Percentiles rank a stretch among this genome's conserved stretches.
These are phyloP conservation scores for Mesorhabditis spiculigera DNA, from an alignment of 2,888 invertebrate genomes.

Conservation along the genomic window DNA sequence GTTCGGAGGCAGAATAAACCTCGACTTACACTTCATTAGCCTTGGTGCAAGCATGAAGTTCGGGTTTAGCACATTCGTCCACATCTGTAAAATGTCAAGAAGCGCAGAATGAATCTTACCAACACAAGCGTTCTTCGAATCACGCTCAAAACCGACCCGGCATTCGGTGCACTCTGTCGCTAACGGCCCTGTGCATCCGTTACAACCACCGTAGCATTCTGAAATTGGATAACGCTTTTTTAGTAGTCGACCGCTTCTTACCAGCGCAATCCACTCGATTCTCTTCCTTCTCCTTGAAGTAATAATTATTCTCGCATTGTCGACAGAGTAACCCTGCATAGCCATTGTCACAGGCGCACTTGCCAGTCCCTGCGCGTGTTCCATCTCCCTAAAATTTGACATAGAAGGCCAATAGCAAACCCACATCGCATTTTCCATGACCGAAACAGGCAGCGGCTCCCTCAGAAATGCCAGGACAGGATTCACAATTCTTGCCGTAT, in stretches of 20 bases:
- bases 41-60: slow-evolving; percentile 28
- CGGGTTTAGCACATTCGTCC: slow-evolving; percentile 39
- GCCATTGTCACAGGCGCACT: slow-evolving; percentile 79
- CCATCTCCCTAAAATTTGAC: slow-evolving; percentile 72
- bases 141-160: slow-evolving; percentile 43
- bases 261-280: slow-evolving; percentile 11
- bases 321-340: slow-evolving; percentile 77
- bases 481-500: slow-evolving; percentile 76
- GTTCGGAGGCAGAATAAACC: not conserved
- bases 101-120: slow-evolving; percentile 22
- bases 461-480: slow-evolving; percentile 71
- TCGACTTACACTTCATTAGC: slow-evolving; percentile 28
- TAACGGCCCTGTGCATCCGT: slow-evolving; percentile 39
- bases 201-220: slow-evolving; percentile 56
- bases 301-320: slow-evolving; percentile 68
- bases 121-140: slow-evolving; percentile 43
- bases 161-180: slow-evolving; percentile 50
- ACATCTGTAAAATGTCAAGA: slow-evolving; percentile 33
- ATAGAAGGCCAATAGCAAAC: slow-evolving; percentile 8
- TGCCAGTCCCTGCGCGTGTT: slow-evolving; percentile 85
- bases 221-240: slow-evolving; percentile 11
- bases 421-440: slow-evolving; percentile 75
- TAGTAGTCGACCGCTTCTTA: slow-evolving; percentile 6
- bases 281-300: slow-evolving; percentile 19
- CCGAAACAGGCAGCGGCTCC: slow-evolving; percentile 75